A percentile compares a stretch with the other conserved stretches of the same genome.
phyloP scores from a whole-genome alignment of 2,888 invertebrate genomes.

The Ennomos quercinarius region DNA sequence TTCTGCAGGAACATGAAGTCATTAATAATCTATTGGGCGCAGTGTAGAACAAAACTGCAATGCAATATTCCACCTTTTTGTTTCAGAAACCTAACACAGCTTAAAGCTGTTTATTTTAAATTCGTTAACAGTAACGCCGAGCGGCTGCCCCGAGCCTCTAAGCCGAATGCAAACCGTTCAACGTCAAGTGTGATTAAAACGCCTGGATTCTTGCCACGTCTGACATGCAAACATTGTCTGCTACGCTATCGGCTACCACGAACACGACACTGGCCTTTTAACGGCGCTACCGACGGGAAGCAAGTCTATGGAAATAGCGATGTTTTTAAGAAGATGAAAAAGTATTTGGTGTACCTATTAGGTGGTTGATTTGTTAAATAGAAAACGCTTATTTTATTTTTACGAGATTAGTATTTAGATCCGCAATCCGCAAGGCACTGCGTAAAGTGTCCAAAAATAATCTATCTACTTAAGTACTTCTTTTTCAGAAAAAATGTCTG shows the following conservation, averaged over 20 bases:
- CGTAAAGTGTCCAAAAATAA: no score
- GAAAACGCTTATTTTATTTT: no score
- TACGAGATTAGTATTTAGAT: no score
- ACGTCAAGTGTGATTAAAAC: slow-evolving; percentile 47
- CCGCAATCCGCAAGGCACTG: no score
- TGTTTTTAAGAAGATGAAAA: no score
- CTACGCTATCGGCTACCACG: slow-evolving; percentile 19
- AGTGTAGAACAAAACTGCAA: slow-evolving; percentile 1
- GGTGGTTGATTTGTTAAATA: no score
- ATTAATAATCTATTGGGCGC: no score
- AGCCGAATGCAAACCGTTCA: slow-evolving; percentile 41
- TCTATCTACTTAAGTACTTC: no score
- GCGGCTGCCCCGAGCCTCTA: slow-evolving; percentile 18
- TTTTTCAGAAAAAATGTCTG: no score
- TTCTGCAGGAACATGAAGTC: no score
- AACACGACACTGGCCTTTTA: slow-evolving; percentile 10
- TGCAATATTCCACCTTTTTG: slow-evolving; percentile 5
- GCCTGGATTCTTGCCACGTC: slow-evolving; percentile 42
- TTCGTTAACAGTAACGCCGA: slow-evolving; percentile 19
- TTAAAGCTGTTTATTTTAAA: slow-evolving; percentile 24
- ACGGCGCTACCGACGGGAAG: background rate
- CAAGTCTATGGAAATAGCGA: no score
- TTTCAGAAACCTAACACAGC: slow-evolving; percentile 1
- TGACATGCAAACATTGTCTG: slow-evolving; percentile 48
- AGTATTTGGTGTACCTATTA: no score